phyloP scores from a whole-genome alignment of 2,888 invertebrate genomes.

The Xestia ashworthii region DNA sequence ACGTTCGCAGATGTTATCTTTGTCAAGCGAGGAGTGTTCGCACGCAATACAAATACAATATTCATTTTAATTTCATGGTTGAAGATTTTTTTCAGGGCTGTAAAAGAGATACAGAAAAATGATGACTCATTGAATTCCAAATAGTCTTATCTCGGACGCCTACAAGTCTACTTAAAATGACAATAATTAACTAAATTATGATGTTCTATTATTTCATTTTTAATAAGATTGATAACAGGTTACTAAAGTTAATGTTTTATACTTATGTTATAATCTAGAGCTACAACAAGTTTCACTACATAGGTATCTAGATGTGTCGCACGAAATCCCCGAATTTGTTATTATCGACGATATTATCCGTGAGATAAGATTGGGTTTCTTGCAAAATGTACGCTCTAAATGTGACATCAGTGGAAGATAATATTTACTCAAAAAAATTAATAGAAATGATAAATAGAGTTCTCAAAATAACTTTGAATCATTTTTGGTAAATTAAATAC shows the following conservation, averaged over 20 bases:
- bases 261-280: too few species aligned
- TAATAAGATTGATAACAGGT: not conserved
- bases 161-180: not conserved
- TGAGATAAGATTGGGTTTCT: conserved; percentile 63
- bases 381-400: conserved; percentile 48
- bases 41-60: conserved; percentile 20
- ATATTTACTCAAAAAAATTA: conserved; percentile 21
- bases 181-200: not conserved
- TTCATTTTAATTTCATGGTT: not conserved
- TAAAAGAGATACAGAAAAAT: not conserved
- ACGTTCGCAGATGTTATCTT: not conserved
- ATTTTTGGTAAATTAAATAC: not conserved
- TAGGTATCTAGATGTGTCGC: conserved; percentile 27
- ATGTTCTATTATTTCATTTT: conserved; percentile 13
- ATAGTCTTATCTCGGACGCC: conserved; percentile 10
- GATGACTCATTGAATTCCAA: not conserved
- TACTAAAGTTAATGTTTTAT: not conserved
- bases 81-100: not conserved
- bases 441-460: conserved; percentile 16
- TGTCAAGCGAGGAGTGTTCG: not conserved
- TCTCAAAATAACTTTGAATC: conserved; percentile 29
- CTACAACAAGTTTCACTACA: not conserved
- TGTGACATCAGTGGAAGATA: conserved; percentile 35
- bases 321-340: conserved; percentile 44
- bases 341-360: conserved; percentile 57